Evolutionary conservation across 2,797 vertebrate genomes (phyloP), one percentile per base, ranked within the genome.

Genomic region (Chaenodraco wilsoni): DNA sequence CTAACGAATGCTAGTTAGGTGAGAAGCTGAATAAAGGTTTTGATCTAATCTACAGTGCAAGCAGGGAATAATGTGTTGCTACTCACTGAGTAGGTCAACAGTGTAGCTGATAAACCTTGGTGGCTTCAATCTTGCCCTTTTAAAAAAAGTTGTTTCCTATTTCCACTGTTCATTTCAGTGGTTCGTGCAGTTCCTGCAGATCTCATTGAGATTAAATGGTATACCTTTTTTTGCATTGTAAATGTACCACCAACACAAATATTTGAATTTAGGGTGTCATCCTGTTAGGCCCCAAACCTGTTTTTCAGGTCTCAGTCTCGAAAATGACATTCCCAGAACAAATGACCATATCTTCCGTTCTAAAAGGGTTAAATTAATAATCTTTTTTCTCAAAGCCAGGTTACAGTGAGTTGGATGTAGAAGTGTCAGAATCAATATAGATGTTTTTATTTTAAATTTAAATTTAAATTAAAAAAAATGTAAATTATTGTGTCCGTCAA

Each of bases 1-100:
- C 27, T 31, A 9, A 12, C 31, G 19, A 59, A 55, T 63, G 37
- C 3, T 46, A 10, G 46, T 33, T 44, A 33, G 45, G 19, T 66
- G 19, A 63, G 13, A 40, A 15, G 27, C 37, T 41, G 27, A 45
- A 16, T 16, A 46, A 76, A 50, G 6, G 61, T 45, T 19, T 19
- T 40, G 13, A 50, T 43, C 48, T 19, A 23, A 57, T 57, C 43
- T 33, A 16, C 23, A 9, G 55, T 37, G 23, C 40, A 63, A 43
- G 54, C 70, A 68, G 70, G 21, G 72, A 46, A 77, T 68, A 65
- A 76, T 80, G 59, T 67, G 71, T 68, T 68, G 21, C 51, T 45
- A 58, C 69, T 64, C 41, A 56, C 58, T 60, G 40, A 69, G 27
- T 19, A 23, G 78, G 62, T 79, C 62, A 55, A 48, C 46, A 3